Base-by-base conservation (phyloP, 2,888 invertebrate species). In the Lithophane semibrunnea region DNA sequence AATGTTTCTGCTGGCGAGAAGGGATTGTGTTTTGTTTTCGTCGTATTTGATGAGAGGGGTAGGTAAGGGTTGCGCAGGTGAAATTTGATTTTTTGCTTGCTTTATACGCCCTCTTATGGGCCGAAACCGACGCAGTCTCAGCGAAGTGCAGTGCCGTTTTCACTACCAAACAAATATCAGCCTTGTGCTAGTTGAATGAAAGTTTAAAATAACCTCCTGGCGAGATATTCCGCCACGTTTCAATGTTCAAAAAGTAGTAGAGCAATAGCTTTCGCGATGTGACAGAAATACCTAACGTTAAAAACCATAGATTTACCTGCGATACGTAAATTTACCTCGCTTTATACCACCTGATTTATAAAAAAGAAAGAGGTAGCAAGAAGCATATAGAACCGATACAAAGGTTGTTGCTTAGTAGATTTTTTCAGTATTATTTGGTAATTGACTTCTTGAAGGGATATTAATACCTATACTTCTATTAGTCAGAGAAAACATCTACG, bases 101-200 rank as follows among this genome's bases (percentile, higher is more conserved):
- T 29, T 29, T 29, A 29, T 29, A 29, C 29, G 29, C 29, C 29
- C 29, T 29, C 29, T 29, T 29, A 29, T 29, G 37, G 37, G 37
- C 37, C 4, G 3, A 37, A 1, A 2, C 58, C 42, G 49, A 67
- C n/a, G 29, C n/a, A 60, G 44, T 24, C 12, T 29, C 44, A n/a
- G 29, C 29, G n/a, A 60, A 77, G n/a, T 9, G 8, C 49, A 47
- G 24, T 18, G 18, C 58, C 7, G 9, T 64, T 65, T 64, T 42
- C 70, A 42, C 12, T 64, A 24, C 3, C 56, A 58, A 54, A 49
- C 37, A 16, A 75, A 64, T 75, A 75, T 54, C n/a, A 54, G 47
- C 13, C 5, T 16, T 42, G 21, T 12, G 2, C 3, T 12, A n/a
- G n/a, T 75, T 12, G 7, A 24, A 56, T 64, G 18, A 24, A 37